Percentiles rank a stretch among this genome's conserved stretches.
Evolutionary conservation across 2,113 vertebrate species (phyloP).

Genomic region (Thamnaconus septentrionalis): DNA sequence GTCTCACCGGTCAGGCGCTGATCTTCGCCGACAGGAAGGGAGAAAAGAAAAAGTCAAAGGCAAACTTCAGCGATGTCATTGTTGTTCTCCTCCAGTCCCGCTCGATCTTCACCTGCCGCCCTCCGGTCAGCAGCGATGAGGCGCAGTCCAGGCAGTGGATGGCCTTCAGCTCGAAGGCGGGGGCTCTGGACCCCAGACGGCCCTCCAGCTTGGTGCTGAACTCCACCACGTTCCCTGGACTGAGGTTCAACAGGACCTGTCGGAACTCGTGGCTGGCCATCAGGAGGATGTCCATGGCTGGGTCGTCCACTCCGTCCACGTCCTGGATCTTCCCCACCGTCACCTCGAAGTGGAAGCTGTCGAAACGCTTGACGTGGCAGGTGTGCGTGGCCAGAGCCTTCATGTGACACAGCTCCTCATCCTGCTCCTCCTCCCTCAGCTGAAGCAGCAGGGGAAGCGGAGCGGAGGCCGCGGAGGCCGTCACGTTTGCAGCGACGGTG

Average conservation of each 20-base stretch:
- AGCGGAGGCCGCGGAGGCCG: background rate
- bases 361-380: conserved; percentile 93
- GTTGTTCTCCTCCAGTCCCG: conserved; percentile 88
- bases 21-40: conserved; percentile 88
- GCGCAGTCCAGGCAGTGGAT: conserved; percentile 91
- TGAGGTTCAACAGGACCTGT: conserved; percentile 84
- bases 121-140: conserved; percentile 76
- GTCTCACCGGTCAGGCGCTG: conserved; percentile 24
- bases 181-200: conserved; percentile 87
- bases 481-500: conserved; percentile 26
- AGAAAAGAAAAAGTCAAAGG: conserved; percentile 96
- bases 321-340: conserved; percentile 83
- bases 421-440: conserved; percentile 83
- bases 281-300: conserved; percentile 87
- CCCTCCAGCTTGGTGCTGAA: conserved; percentile 95
- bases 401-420: conserved; percentile 89
- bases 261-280: conserved; percentile 92
- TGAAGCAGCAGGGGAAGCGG: conserved; percentile 39
- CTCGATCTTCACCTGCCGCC: conserved; percentile 90
- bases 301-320: conserved; percentile 62
- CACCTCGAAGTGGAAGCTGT: conserved; percentile 92
- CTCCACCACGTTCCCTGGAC: conserved; percentile 87
- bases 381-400: conserved; percentile 85
- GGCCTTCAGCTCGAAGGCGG: conserved; percentile 92
- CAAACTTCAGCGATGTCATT: conserved; percentile 87